Evolutionary conservation across 2,888 invertebrate genomes (phyloP), one percentile per base, ranked within the genome.

Genomic region (Drosophila fulvimacula): DNA sequence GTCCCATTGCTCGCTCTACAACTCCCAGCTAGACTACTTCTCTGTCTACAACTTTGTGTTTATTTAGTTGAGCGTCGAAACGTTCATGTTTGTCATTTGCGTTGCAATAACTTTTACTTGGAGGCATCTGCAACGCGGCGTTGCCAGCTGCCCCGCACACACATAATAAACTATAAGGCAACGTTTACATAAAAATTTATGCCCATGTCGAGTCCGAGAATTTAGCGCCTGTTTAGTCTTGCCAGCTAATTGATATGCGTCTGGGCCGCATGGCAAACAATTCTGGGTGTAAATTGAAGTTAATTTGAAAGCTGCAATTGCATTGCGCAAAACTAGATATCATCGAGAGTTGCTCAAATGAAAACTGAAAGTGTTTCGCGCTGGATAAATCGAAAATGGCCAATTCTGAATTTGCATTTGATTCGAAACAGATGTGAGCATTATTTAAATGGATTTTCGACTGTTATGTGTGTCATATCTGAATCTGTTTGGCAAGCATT

Each of bases 91-190:
- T 83, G 83, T 83, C 83, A 83, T 83, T 83, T 69, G 78, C 78
- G 78, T 86, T 88, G 88, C 83, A 88, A 83, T 83, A 83, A 83
- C 88, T 83, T 83, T 75, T 73, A 70, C 75, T 78, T 64, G 48
- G 66, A 17, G 70, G 76, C 86, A 86, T 82, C 86, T 80, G 87
- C 71, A 73, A 60, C 71, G 66, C 77, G 15, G 21, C 36, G 58
- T 65, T 75, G 13, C 57, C 64, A 61, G 73, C 46, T 73, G 68
- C 59, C 56, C 34, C 30, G n/a, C 34, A 5, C 34, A 53, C 30
- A 15, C 6, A 19, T 3, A 17, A 17, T 36, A 24, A 17, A 46
- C 17, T 17, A 42, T 57, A 52, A 38, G 46, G 56, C 69, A 69
- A 60, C 55, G 86, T 88, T 85, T 88, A 85, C 88, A 88, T 68